phyloP scores from a whole-genome alignment of 2,113 vertebrate genomes.

The Lampris megalopsis region DNA sequence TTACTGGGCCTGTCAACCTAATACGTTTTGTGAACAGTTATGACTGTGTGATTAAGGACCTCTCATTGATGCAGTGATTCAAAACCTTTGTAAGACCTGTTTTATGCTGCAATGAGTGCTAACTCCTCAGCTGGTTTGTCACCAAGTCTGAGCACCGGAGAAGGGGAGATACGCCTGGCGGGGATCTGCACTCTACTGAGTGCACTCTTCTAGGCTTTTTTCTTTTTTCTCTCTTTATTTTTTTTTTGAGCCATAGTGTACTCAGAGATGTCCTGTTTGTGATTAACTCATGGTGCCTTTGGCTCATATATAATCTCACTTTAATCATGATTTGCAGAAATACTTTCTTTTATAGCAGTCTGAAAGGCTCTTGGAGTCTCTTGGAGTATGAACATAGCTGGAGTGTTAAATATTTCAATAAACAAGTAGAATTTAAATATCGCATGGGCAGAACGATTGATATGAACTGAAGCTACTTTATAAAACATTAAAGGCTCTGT shows the following conservation, averaged over 20 bases:
- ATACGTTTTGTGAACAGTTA: too few relatives aligned
- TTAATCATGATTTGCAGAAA: constrained; percentile 52
- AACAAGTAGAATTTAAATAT: constrained; percentile 74
- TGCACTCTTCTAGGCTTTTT: too few relatives aligned
- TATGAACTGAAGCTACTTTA: constrained; percentile 67
- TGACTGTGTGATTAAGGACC: too few relatives aligned
- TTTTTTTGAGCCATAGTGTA: background rate
- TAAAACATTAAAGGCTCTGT: constrained; percentile 68
- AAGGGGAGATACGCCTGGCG: too few relatives aligned
- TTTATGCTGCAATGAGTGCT: too few relatives aligned
- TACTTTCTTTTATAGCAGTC: constrained; percentile 35
- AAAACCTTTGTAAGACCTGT: too few relatives aligned
- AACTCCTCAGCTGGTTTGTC: too few relatives aligned
- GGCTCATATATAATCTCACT: constrained; percentile 46
- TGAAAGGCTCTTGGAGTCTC: constrained; percentile 36
- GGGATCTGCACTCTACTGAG: too few relatives aligned
- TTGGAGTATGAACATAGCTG: constrained; percentile 55
- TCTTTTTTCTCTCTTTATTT: too few relatives aligned
- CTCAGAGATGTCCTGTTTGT: constrained; percentile 32
- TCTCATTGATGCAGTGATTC: too few relatives aligned
- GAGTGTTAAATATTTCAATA: constrained; percentile 76
- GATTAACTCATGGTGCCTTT: constrained; percentile 18
- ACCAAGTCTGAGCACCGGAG: too few relatives aligned
- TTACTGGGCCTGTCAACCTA: too few relatives aligned
- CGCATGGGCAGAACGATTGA: constrained; percentile 67